Conservation (phyloP, 2,797 vertebrate genomes). For the Borostomias antarcticus region DNA sequence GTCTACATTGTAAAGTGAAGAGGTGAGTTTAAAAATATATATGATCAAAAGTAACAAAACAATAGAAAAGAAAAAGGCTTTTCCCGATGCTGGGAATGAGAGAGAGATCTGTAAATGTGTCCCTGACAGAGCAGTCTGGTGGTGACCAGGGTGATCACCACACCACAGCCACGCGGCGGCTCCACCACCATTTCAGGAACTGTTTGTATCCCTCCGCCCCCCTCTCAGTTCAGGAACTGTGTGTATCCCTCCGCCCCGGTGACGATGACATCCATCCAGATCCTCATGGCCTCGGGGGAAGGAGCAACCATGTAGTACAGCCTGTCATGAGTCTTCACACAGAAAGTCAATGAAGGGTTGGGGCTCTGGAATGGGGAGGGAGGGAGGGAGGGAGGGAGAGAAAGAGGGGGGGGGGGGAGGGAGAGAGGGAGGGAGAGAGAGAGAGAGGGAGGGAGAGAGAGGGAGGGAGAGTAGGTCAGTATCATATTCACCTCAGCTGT, state of each 20-base stretch:
- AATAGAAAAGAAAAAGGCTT: slow-evolving; percentile 31
- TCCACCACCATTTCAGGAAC: too few relatives aligned
- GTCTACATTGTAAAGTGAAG: slow-evolving; percentile 44
- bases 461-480: not conserved
- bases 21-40: slow-evolving; percentile 48
- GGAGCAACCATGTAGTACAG: slow-evolving; percentile 96
- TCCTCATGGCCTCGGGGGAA: slow-evolving; percentile 92
- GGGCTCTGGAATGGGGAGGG: slow-evolving; percentile 81
- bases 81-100: slow-evolving; percentile 43
- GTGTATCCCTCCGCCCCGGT: slow-evolving; percentile 95
- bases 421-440: not conserved
- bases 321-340: slow-evolving; percentile 96
- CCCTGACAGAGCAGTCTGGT: too few relatives aligned
- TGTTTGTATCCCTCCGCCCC: slow-evolving; percentile 93
- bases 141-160: too few relatives aligned
- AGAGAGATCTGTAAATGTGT: too few relatives aligned
- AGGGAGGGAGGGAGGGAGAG: not conserved
- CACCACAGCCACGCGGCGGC: too few relatives aligned
- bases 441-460: not conserved
- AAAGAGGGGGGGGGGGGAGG: not conserved
- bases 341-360: slow-evolving; percentile 92
- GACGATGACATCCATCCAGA: slow-evolving; percentile 98
- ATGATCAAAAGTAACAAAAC: slow-evolving; percentile 39
- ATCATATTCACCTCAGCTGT: not conserved
- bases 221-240: slow-evolving; percentile 89